These are phyloP conservation scores for Momotus momota DNA, from an alignment of 2,797 vertebrate species.

Conservation along the genomic window DNA sequence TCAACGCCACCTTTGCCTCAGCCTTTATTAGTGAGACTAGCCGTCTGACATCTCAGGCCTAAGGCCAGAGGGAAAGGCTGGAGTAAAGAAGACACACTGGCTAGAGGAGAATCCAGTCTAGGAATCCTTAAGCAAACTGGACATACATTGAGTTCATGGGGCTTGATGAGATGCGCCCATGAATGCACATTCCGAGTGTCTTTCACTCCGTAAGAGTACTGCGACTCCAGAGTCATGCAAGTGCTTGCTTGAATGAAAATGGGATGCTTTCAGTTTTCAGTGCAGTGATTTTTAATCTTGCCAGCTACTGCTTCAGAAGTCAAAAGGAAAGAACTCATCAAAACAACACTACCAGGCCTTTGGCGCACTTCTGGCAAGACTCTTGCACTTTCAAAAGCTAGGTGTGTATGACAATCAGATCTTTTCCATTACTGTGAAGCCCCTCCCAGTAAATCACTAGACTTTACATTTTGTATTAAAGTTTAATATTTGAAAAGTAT, in stretches of 20 bases:
- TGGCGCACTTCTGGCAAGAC: background rate
- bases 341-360: background rate
- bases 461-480: background rate
- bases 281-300: background rate
- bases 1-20: background rate
- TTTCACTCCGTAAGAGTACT: background rate
- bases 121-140: background rate
- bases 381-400: background rate
- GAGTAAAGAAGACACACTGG: background rate
- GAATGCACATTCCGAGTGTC: too few species aligned
- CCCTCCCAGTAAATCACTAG: background rate
- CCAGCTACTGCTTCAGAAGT: background rate
- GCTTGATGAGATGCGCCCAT: background rate
- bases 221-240: background rate
- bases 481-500: background rate
- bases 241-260: background rate
- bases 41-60: background rate
- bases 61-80: background rate
- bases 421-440: background rate
- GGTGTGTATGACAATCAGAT: background rate
- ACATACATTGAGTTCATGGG: background rate
- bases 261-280: background rate
- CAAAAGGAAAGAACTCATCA: background rate
- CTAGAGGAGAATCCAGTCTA: background rate
- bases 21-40: background rate